These are phyloP conservation scores for Nasua narica DNA, from an alignment of 2,797 vertebrate genomes.

Conservation along the genomic window DNA sequence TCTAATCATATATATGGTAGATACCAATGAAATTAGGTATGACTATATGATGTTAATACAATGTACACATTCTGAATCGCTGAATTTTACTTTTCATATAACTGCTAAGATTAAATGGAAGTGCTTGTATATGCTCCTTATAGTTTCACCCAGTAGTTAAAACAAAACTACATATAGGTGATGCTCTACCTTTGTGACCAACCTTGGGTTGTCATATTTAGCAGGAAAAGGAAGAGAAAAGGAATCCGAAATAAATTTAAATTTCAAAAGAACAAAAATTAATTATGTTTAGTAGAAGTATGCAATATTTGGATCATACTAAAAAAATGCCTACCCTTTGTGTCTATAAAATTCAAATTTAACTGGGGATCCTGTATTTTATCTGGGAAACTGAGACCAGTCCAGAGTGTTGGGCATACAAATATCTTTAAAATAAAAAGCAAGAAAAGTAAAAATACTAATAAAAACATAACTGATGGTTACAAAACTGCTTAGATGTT, in stretches of 20 bases:
- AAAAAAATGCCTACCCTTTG: background rate
- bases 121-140: background rate
- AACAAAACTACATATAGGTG: background rate
- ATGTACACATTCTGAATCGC: background rate
- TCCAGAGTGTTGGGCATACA: background rate
- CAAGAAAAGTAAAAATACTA: background rate
- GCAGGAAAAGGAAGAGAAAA: background rate
- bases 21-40: background rate
- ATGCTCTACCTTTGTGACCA: background rate
- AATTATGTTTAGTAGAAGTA: background rate
- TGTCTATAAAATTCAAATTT: background rate
- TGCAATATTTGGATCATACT: background rate
- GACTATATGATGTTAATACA: background rate
- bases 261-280: background rate
- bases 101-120: background rate
- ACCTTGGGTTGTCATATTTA: background rate
- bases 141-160: background rate
- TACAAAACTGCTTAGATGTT: background rate
- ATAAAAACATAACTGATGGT: background rate
- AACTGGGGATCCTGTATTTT: background rate
- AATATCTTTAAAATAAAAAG: background rate
- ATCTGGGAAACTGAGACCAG: background rate
- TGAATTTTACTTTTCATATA: constrained; percentile 11
- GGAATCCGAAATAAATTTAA: background rate
- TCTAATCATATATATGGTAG: background rate